Evolutionary conservation across 2,797 vertebrate species (phyloP), one percentile per base, ranked within the genome.

Genomic region (Sparidentex hasta): DNA sequence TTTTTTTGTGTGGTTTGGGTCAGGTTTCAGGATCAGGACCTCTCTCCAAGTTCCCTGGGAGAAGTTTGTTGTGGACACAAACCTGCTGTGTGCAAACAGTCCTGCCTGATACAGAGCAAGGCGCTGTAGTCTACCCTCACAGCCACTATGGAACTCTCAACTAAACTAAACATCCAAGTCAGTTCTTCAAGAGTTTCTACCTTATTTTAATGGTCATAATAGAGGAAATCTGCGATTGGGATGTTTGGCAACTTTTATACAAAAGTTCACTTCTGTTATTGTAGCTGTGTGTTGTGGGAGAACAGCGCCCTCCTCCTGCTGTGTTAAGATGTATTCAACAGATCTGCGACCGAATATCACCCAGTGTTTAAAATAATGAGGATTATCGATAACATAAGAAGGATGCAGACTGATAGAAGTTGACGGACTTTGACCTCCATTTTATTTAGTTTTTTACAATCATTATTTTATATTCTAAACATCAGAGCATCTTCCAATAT

Each of bases 1-100:
- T 16, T 12, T 29, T 56, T 9, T 43, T 38, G 38, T 50, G 11
- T n/a, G 11, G 5, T 50, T 43, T 46, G 18, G 56, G 33, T 89
- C 80, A 67, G 57, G 55, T 86, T 80, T 80, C 81, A 75, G 13
- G 62, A 74, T 59, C 63, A 73, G 51, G 65, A 52, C 51, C 46
- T 80, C 20, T 58, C 61, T 76, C 52, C 46, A 17, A 47, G 16
- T 66, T 50, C 41, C 44, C 58, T 8, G 18, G 0, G 38, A 27
- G 52, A 76, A 0, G 79, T 81, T 86, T 83, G 61, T 80, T 79
- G 55, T 86, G 74, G 33, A 85, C 56, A 89, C 76, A 83, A 78
- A 66, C 51, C 7, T 51, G 71, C 52, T 69, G 50, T 38, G 52
- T 67, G 64, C 48, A 68, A 69, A 77, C 67, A 77, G 25, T 16